Evolutionary conservation across 2,797 vertebrate genomes (phyloP), one percentile per base, ranked within the genome.

Genomic region (Phaenicophaeus curvirostris): DNA sequence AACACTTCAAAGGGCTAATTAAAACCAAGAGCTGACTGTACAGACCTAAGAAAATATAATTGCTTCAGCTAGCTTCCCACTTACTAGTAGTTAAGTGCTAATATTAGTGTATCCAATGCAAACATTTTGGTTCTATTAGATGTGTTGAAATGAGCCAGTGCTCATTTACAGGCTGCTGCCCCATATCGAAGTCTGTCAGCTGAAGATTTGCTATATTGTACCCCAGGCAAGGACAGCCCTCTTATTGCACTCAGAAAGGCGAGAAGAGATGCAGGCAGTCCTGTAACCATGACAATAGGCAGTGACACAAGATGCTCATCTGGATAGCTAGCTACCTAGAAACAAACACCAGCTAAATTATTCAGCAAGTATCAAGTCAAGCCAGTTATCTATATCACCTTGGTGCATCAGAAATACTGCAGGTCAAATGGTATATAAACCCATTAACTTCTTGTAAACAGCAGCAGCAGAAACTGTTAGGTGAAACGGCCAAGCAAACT

Each of bases 301-400:
- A 91, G 92, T 63, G 85, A 89, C 14, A 71, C 5, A 76, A 91
- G 74, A 90, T 50, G 55, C 41, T 85, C 27, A 76, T 19, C 80
- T 58, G 85, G 74, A 62, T 5, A 93, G 50, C 16, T 59, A 65
- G n/a, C 59, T 46, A 75, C 35, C 37, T 37, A 85, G 71, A 93
- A 80, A 93, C n/a, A 93, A 88, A 59, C n/a, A 37, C 39, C 16
- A 76, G 72, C 37, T 94, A 69, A 95, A 93, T 95, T 85, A 95
- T 83, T 95, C 42, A 96, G 27, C 35, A 61, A 53, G 48, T 58
- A 44, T 73, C 31, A 67, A 85, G 66, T 77, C 59, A 39, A 50
- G 66, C 0, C 0, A 92, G 44, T 67, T 69, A 83, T 25, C 73
- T 58, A 5, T 55, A 94, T 73, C 58, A 75, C 30, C 48, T 66